Base-by-base conservation (phyloP, 2,888 invertebrate genomes). In the Napeogenes sylphis region DNA sequence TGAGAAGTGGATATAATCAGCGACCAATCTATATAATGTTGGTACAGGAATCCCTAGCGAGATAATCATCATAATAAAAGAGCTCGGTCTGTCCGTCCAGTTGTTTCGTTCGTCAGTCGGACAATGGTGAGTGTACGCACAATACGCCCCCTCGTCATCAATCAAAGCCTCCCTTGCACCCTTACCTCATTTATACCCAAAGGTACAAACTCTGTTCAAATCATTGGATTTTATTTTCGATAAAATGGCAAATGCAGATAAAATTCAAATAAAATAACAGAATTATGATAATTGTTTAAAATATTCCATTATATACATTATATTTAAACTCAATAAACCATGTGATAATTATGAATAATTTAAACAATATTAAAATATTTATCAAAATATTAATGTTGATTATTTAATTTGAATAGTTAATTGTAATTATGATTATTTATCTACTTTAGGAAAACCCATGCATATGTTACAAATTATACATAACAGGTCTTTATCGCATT, bases 101-200 rank as follows among this genome's bases (percentile, higher is more conserved):
- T 87, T 84, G 86, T 85, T 87, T 86, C 84, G 82, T 87, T 86
- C 84, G 82, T 83, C 79, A 80, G 75, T 80, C 75, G 84, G 85
- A 88, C 87, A 88, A 87, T 86, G 80, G 78, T 78, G 76, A 77
- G 75, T 73, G 79, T 77, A 79, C 80, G 79, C 78, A 82, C 83
- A 83, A 83, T 80, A 76, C 80, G 73, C 78, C 81, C 78, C 78
- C 77, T 73, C 78, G 77, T 84, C 87, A 87, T 87, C 87, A 86
- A 87, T 87, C 87, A 87, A 81, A 77, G 64, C 72, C 70, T 69
- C 70, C 75, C 70, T 72, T 72, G 68, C 67, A 61, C 66, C 64
- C 64, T 60, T 45, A 58, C 56, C 57, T 62, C 54, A 42, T 42
- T 42, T 45, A 53, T 58, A 63, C 65, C 65, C 61, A 61, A 64